Evolutionary conservation across 2,888 invertebrate genomes (phyloP).

Genomic region (Eudemis profundana): DNA sequence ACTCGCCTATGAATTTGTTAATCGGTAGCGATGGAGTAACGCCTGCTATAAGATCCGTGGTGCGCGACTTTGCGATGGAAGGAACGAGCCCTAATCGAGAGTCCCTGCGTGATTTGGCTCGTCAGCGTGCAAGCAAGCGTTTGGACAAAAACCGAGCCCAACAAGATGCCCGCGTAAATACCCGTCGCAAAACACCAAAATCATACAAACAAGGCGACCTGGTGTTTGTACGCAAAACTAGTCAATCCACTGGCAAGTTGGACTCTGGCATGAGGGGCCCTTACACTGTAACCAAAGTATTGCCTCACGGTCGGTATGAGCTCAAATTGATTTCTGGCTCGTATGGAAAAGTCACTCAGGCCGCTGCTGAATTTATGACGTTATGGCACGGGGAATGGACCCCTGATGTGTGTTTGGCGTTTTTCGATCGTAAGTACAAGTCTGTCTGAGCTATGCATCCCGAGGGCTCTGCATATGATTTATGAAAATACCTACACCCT

Average conservation of each 20-base stretch:
- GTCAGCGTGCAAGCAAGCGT: neutral
- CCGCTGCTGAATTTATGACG: too few species aligned
- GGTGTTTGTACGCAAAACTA: slow-evolving; percentile 10
- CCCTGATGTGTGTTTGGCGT: too few species aligned
- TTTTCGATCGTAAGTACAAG: too few species aligned
- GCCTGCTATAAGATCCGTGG: slow-evolving; percentile 1
- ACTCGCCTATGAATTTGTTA: slow-evolving; percentile 1
- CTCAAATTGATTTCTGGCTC: too few species aligned
- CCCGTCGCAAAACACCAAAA: neutral
- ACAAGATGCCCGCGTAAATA: slow-evolving; percentile 14
- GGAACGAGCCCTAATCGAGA: slow-evolving; percentile 11
- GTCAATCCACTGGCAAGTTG: slow-evolving; percentile 7
- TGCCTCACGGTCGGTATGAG: slow-evolving; percentile 21
- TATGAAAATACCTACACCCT: too few species aligned
- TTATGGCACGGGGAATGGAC: too few species aligned
- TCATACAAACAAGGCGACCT: neutral
- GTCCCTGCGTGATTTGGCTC: neutral
- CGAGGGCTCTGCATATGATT: too few species aligned
- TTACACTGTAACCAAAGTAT: neutral
- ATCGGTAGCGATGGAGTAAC: slow-evolving; percentile 11
- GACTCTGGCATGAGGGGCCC: slow-evolving; percentile 22
- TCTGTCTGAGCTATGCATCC: too few species aligned
- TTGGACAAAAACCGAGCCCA: neutral
- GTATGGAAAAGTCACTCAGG: too few species aligned
- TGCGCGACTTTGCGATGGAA: slow-evolving; percentile 6